Evolutionary conservation across 2,113 vertebrate species (phyloP), one percentile per base, ranked within the genome.

Genomic region (Glaucidium brasilianum): DNA sequence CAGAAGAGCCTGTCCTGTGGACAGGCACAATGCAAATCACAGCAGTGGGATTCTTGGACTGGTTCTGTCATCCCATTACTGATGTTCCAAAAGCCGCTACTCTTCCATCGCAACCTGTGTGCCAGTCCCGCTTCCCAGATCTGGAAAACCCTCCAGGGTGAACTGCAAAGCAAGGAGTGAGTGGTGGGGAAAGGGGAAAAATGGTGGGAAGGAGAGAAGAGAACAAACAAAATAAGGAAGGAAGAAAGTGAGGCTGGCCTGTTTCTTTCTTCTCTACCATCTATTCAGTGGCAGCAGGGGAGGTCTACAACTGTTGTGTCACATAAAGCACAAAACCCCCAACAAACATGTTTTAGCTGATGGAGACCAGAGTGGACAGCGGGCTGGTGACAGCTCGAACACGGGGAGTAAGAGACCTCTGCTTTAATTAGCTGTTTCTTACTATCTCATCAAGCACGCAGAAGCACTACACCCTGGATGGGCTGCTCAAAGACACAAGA

Each of bases 251-350:
- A 68, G 35, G 76, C 71, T 52, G 35, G 76, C 37, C 49, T 19
- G 64, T 43, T 94, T 83, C 87, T 93, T 90, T 96, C 89, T 94
- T 85, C 93, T 69, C 53, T 34, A 60, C 39, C 82, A 41, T 85
- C 76, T 89, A 92, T 94, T 92, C 84, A 85, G 74, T 30, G 41
- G 80, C 92, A 92, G 91, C 91, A 96, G 89, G 97, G 94, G 92
- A 96, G 94, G 87, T 92, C 89, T 90, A 97, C 93, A 95, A 97
- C 91, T 92, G 96, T 95, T 96, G 95, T 93, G 3, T 97, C 94
- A 95, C n/a, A 0, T 5, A 83, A 88, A 85, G 58, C 80, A 92
- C 94, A 95, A 94, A 94, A 93, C 49, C 5, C 80, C 91, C 82
- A 92, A 95, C 86, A 90, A 95, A 92, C n/a, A 1, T 85, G 80